A percentile compares a stretch with the other conserved stretches of the same genome.
Conservation (phyloP, 1,140 invertebrate genomes). For the Drosophila dunni region DNA sequence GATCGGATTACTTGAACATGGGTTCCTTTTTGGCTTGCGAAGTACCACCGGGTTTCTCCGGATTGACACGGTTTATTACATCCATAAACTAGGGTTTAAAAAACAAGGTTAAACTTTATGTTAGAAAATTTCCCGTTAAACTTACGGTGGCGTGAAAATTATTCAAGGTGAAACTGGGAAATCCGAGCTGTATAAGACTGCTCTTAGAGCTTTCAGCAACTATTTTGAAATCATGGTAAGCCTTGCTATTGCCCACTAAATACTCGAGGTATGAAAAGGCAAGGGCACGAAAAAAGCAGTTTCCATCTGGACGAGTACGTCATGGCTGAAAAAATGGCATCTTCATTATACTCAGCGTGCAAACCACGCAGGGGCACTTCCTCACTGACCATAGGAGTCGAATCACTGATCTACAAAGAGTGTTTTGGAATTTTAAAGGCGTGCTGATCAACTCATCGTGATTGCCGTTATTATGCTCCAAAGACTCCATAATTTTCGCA, state of each 20-base stretch:
- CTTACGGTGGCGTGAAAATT: conserved; percentile 98
- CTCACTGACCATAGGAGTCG: conserved; percentile 92
- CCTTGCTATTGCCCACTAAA: conserved; percentile 91
- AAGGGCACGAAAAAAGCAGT: conserved; percentile 98
- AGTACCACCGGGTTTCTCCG: conserved; percentile 79
- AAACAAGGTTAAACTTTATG: not conserved
- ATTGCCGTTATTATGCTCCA: conserved; percentile 86
- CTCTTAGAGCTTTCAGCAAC: conserved; percentile 94
- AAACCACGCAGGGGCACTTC: conserved; percentile 89
- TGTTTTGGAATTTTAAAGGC: conserved; percentile 17
- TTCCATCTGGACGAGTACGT: conserved; percentile 95
- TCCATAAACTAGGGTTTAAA: conserved; percentile 93
- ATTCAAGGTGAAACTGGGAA: conserved; percentile 97
- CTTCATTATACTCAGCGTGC: conserved; percentile 93
- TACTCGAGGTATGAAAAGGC: conserved; percentile 96
- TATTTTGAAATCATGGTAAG: conserved; percentile 93
- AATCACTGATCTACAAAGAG: conserved; percentile 91
- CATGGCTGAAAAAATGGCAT: conserved; percentile 93
- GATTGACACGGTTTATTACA: conserved; percentile 92
- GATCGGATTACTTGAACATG: conserved; percentile 99
- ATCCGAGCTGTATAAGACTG: conserved; percentile 93
- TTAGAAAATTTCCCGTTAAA: not conserved
- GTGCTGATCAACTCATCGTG: conserved; percentile 95
- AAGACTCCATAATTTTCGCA: conserved; percentile 30
- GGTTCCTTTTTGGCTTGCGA: conserved; percentile 88